These are phyloP conservation scores for Tapera naevia DNA, from an alignment of 2,797 vertebrate genomes.

Conservation along the genomic window DNA sequence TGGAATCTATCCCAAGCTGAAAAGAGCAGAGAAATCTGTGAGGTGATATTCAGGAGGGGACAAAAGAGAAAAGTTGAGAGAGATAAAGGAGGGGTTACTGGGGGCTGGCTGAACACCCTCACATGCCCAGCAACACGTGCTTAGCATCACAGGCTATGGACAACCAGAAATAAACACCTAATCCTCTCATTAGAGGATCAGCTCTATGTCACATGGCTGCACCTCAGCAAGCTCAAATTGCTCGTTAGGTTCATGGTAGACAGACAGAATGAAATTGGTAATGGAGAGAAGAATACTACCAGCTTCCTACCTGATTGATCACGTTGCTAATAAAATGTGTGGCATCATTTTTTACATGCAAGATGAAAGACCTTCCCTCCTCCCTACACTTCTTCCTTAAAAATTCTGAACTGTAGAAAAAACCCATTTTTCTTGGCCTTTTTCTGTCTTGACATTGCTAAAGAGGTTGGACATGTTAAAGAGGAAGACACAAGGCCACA, in stretches of 20 bases:
- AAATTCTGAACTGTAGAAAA: background rate
- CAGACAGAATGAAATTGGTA: background rate
- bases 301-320: background rate
- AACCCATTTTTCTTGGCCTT: background rate
- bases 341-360: background rate
- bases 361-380: background rate
- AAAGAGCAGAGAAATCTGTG: background rate
- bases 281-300: background rate
- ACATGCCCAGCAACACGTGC: background rate
- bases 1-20: background rate
- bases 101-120: background rate
- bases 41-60: background rate
- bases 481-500: background rate
- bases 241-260: background rate
- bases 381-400: background rate
- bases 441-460: background rate
- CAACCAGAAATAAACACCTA: constrained; percentile 59
- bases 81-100: background rate
- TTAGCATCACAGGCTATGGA: background rate
- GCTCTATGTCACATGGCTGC: background rate
- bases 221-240: background rate
- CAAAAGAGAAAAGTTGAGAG: background rate
- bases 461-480: background rate
- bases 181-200: constrained; percentile 44
- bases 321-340: background rate